These are phyloP conservation scores for Drosophila engyochracea DNA, from an alignment of 2,888 invertebrate genomes.

Conservation along the genomic window DNA sequence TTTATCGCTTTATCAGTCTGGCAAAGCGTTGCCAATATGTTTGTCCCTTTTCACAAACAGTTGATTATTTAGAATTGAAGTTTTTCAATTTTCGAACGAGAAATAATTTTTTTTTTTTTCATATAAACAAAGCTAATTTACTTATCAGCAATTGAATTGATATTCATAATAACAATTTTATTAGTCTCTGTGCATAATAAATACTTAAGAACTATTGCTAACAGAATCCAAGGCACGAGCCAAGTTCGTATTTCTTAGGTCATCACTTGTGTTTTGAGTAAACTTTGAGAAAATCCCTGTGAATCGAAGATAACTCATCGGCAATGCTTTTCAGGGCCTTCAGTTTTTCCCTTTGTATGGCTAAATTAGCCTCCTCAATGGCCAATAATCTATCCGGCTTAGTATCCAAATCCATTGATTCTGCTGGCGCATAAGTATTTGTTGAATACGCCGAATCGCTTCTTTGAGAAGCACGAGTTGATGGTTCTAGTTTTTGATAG, in stretches of 20 bases:
- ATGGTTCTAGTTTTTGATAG: background rate
- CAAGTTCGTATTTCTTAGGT: background rate
- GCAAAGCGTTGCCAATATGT: background rate
- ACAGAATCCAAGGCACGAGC: background rate
- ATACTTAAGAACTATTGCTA: background rate
- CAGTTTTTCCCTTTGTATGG: slow-evolving; percentile 33
- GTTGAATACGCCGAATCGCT: background rate
- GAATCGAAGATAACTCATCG: slow-evolving; percentile 35
- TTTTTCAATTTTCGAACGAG: background rate
- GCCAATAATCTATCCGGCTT: background rate
- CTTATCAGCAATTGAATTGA: background rate
- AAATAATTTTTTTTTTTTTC: background rate
- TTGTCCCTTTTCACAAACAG: background rate
- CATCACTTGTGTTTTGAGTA: background rate
- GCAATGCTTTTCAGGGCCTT: slow-evolving; percentile 37
- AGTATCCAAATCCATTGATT: no score
- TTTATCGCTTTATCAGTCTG: background rate
- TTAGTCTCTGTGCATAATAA: background rate
- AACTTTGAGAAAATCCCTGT: slow-evolving; percentile 31
- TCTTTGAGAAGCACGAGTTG: background rate
- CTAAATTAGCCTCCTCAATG: slow-evolving; percentile 31
- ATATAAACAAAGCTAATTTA: background rate
- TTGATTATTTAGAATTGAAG: background rate
- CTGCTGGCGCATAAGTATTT: background rate
- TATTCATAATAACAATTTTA: background rate